A percentile compares a stretch with the other conserved stretches of the same genome.
These are phyloP conservation scores for Pseudomyrmex gracilis DNA, from an alignment of 1,140 invertebrate genomes.

Conservation along the genomic window DNA sequence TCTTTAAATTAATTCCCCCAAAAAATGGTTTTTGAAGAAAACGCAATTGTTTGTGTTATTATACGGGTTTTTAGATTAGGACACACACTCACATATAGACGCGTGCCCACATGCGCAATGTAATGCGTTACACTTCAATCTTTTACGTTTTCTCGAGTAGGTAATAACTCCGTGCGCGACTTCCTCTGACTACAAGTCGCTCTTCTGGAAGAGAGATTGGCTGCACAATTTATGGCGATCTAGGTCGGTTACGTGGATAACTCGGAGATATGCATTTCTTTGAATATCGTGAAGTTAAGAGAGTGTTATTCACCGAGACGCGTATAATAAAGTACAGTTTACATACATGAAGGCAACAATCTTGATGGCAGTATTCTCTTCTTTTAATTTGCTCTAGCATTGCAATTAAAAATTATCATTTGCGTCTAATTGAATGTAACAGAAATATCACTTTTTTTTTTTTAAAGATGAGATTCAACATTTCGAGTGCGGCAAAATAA, in stretches of 20 bases:
- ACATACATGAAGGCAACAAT: not conserved
- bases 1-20: no score
- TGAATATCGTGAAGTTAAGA: constrained; percentile 42
- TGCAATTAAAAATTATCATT: not conserved
- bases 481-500: not conserved
- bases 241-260: constrained; percentile 46
- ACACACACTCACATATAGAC: not conserved
- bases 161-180: constrained; percentile 45
- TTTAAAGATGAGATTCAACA: no score
- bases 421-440: no score
- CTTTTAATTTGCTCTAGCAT: constrained; percentile 19
- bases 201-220: constrained; percentile 58
- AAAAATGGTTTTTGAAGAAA: not conserved
- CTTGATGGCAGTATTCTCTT: not conserved
- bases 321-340: constrained; percentile 1
- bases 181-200: constrained; percentile 23
- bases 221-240: constrained; percentile 51
- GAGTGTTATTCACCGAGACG: not conserved
- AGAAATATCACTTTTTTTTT: no score
- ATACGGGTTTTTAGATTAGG: constrained; percentile 11
- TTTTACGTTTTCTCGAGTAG: constrained; percentile 34
- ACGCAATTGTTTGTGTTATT: constrained; percentile 17
- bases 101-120: no score
- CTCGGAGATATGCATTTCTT: constrained; percentile 46
- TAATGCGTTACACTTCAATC: constrained; percentile 2